A percentile compares a stretch with the other conserved stretches of the same genome.
Conservation (phyloP, 37 sponge, comb jelly and placozoan genomes). For the Chondrosia reniformis region DNA sequence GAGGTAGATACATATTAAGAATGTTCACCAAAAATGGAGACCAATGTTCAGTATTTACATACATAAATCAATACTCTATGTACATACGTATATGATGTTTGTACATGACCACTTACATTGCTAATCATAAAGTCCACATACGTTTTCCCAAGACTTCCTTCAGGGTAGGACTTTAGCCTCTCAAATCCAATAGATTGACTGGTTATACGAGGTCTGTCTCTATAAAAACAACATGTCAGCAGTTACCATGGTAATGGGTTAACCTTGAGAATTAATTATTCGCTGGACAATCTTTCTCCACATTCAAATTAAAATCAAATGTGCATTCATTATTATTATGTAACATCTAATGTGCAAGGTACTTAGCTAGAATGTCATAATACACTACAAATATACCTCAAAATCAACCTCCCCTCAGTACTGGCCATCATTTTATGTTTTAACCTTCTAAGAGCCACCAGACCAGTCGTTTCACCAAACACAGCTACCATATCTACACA, state of each 20-base stretch:
- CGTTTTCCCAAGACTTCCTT: constrained; percentile 29
- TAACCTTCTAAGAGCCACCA: constrained; percentile 30
- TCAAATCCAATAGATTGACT: constrained; percentile 36
- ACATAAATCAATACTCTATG: too few relatives aligned
- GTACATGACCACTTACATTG: constrained; percentile 21
- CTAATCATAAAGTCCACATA: constrained; percentile 42
- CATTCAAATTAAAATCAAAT: too few relatives aligned
- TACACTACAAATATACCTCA: neutral
- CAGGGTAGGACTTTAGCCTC: constrained; percentile 16
- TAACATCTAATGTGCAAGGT: too few relatives aligned
- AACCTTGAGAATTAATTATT: too few relatives aligned
- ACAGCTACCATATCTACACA: constrained; percentile 44
- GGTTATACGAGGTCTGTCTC: constrained; percentile 36
- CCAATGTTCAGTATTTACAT: too few relatives aligned
- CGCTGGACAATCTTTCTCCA: too few relatives aligned
- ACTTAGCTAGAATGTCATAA: too few relatives aligned
- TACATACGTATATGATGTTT: neutral
- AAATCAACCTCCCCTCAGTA: constrained; percentile 26
- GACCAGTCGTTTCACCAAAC: constrained; percentile 57
- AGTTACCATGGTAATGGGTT: too few relatives aligned
- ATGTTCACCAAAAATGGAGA: too few relatives aligned
- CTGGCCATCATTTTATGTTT: constrained; percentile 23
- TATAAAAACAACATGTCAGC: neutral
- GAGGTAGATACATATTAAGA: too few relatives aligned
- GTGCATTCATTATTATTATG: too few relatives aligned